phyloP scores from a whole-genome alignment of 2,888 invertebrate genomes.

The Scaptomyza flava region DNA sequence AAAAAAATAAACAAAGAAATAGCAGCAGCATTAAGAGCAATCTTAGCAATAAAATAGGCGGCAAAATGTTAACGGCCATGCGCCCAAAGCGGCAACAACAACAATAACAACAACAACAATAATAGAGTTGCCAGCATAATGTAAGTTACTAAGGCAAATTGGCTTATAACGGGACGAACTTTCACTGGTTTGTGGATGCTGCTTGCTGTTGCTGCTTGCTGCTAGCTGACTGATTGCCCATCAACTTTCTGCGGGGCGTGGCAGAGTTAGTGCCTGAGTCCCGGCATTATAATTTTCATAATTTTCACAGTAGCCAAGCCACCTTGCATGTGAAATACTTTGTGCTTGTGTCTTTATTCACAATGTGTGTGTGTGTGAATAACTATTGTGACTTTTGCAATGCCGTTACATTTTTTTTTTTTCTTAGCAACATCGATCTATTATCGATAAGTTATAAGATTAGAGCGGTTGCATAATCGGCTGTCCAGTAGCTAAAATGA shows the following conservation, averaged over 20 bases:
- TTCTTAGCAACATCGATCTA: constrained; percentile 1
- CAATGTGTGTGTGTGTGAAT: not conserved
- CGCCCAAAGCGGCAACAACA: constrained; percentile 47
- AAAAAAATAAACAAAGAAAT: not conserved
- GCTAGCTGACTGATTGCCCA: constrained; percentile 17
- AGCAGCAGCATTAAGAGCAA: constrained; percentile 4
- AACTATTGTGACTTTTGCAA: constrained; percentile 4
- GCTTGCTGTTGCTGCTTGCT: constrained; percentile 11
- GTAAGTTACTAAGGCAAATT: constrained; percentile 79
- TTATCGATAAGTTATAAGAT: constrained; percentile 36
- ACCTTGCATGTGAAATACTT: not conserved
- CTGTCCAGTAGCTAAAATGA: constrained; percentile 19
- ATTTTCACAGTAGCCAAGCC: constrained; percentile 35
- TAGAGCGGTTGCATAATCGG: constrained; percentile 23
- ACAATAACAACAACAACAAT: constrained; percentile 28
- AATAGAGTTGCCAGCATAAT: constrained; percentile 46
- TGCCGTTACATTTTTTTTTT: constrained; percentile 33
- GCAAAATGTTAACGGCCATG: constrained; percentile 50
- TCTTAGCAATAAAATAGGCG: constrained; percentile 38
- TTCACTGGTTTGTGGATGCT: constrained; percentile 60
- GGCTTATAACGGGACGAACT: constrained; percentile 75
- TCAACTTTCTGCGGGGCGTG: constrained; percentile 45
- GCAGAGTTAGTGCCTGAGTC: constrained; percentile 1
- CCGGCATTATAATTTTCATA: constrained; percentile 46
- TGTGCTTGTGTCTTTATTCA: not conserved